A percentile compares a stretch with the other conserved stretches of the same genome.
These are phyloP conservation scores for roundworm (Caenorhabditis elegans) DNA, from an alignment of 1,140 invertebrate species.

Conservation along the genomic window WBcel235 BX284604.4:6917001-6917500, in stretches of 20 bases:
- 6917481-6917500: conserved; percentile 85
- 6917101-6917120: no score
- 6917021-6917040: no score
- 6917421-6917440: conserved; percentile 98
- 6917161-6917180: no score
- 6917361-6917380: conserved; percentile 53
- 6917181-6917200: no score
- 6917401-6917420: conserved; percentile 86
- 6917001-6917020: no score
- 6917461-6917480: conserved; percentile 86
- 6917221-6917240: not conserved
- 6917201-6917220: not conserved
- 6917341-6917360: conserved; percentile 33
- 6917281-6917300: not conserved
- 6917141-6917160: no score
- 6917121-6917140: no score
- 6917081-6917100: no score
- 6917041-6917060: no score
- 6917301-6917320: conserved; percentile 2
- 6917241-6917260: not conserved
- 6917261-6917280: not conserved
- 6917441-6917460: conserved; percentile 82
- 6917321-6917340: conserved; percentile 31
- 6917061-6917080: no score
- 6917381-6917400: conserved; percentile 75